Percentiles rank a stretch among this genome's conserved stretches.
phyloP scores from a whole-genome alignment of 1,140 invertebrate genomes.

The Euwallacea fornicatus region DNA sequence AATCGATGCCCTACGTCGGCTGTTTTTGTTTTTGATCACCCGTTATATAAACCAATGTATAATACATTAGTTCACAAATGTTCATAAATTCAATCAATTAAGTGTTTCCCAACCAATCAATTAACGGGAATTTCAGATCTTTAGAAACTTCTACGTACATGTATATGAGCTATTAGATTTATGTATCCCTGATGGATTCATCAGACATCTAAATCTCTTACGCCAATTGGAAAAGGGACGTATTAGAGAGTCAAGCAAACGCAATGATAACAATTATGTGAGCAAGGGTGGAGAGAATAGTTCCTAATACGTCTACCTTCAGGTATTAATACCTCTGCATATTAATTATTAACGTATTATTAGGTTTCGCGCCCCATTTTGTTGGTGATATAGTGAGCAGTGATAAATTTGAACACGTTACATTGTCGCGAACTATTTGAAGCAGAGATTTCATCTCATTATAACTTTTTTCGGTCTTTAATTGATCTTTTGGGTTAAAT shows the following conservation, averaged over 20 bases:
- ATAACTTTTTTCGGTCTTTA: no score
- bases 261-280: slow-evolving; percentile 16
- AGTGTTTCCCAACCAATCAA: no score
- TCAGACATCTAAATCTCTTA: background rate
- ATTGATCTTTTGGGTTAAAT: no score
- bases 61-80: background rate
- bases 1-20: no score
- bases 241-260: slow-evolving; percentile 10
- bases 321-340: slow-evolving; percentile 11
- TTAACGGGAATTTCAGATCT: no score
- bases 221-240: slow-evolving; percentile 3
- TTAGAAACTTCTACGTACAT: no score
- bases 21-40: no score
- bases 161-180: background rate
- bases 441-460: no score
- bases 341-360: slow-evolving; percentile 26
- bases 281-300: background rate
- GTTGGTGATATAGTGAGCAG: slow-evolving; percentile 7
- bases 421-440: no score
- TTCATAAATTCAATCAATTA: background rate
- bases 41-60: no score
- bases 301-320: slow-evolving; percentile 15
- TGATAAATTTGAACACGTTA: slow-evolving; percentile 7
- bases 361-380: slow-evolving; percentile 11
- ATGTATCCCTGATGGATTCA: background rate